These are phyloP conservation scores for Drosophila neutralis DNA, from an alignment of 2,888 invertebrate species.

Conservation along the genomic window DNA sequence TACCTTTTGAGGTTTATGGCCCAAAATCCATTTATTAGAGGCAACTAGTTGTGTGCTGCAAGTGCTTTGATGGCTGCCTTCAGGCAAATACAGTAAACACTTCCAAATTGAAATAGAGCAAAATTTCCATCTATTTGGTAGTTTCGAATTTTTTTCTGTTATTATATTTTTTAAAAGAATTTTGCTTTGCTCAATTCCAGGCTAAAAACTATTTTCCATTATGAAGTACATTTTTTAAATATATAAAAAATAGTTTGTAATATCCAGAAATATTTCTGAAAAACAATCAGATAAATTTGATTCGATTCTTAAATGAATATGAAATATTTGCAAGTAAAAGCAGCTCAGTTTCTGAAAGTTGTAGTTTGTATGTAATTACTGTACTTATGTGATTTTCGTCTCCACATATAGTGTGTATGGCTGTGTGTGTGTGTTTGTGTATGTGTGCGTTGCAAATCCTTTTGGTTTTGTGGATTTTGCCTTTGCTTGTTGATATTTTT, in stretches of 20 bases:
- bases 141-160: neutral
- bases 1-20: conserved; percentile 27
- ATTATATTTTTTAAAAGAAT: neutral
- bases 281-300: neutral
- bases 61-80: conserved; percentile 26
- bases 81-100: conserved; percentile 6
- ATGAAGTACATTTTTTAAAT: neutral
- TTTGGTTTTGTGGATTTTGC: conserved; percentile 56
- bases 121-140: neutral
- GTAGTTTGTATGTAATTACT: neutral
- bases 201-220: neutral
- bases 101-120: neutral
- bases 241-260: neutral
- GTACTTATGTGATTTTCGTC: conserved; percentile 11
- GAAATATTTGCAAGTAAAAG: neutral
- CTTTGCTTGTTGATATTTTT: conserved; percentile 61
- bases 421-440: conserved; percentile 23
- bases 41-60: conserved; percentile 47
- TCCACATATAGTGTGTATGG: conserved; percentile 23
- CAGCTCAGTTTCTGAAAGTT: neutral
- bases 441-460: conserved; percentile 52
- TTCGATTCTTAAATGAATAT: neutral
- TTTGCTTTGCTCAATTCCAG: neutral
- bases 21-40: conserved; percentile 62
- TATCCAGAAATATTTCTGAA: too few species aligned